phyloP scores from a whole-genome alignment of 2,113 vertebrate genomes.

The Chaetodon trifascialis region DNA sequence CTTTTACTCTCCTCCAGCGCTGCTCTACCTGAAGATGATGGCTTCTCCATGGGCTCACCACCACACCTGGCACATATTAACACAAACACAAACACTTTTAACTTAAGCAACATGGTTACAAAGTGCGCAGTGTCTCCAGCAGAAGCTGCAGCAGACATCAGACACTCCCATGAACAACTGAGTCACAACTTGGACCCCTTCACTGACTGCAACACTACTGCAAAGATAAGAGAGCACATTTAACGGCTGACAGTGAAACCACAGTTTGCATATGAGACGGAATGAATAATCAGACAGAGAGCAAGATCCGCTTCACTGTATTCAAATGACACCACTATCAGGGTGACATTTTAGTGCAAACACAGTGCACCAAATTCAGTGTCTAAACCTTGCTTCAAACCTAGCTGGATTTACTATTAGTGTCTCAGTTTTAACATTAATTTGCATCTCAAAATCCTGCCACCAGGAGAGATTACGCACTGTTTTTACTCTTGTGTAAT shows the following conservation, averaged over 20 bases:
- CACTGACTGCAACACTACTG: background rate
- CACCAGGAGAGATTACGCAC: background rate
- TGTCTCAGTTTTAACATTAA: background rate
- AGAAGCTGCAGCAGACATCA: background rate
- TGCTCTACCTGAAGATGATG: slow-evolving; percentile 52
- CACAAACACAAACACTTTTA: background rate
- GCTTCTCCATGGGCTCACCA: slow-evolving; percentile 68
- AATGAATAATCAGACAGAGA: background rate
- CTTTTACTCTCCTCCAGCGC: slow-evolving; percentile 56
- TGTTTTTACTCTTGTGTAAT: slow-evolving; percentile 33
- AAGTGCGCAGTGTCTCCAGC: background rate
- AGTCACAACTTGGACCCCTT: background rate
- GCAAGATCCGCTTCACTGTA: background rate
- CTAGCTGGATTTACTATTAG: background rate
- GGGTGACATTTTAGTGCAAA: background rate
- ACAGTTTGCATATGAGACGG: slow-evolving; percentile 44
- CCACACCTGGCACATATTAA: slow-evolving; percentile 53
- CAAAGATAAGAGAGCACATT: background rate
- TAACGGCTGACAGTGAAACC: slow-evolving; percentile 1
- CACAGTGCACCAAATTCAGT: background rate
- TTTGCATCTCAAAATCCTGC: background rate
- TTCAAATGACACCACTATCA: slow-evolving; percentile 45
- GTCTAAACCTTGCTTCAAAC: background rate
- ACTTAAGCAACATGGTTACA: background rate
- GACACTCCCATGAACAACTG: background rate